These are phyloP conservation scores for Cetonia aurata DNA, from an alignment of 2,888 invertebrate genomes.

Conservation along the genomic window DNA sequence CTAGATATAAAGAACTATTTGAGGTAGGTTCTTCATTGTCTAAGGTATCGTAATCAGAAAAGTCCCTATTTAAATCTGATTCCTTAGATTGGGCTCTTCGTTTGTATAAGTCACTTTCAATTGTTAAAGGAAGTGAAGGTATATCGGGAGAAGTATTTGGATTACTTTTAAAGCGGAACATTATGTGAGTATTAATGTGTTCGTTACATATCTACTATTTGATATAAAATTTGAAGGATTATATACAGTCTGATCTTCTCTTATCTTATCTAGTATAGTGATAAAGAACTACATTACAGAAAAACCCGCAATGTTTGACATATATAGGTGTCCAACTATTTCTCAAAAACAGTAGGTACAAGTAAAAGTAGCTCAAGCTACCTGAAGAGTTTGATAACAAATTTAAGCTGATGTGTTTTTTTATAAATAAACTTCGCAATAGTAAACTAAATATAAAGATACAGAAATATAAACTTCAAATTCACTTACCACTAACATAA, in stretches of 20 bases:
- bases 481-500: too few species aligned
- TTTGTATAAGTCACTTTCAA: conserved; percentile 57
- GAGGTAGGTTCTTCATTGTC: conserved; percentile 26
- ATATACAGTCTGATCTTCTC: not conserved
- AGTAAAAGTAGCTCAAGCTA: too few species aligned
- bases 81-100: conserved; percentile 58
- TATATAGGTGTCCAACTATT: too few species aligned
- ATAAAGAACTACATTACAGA: not conserved
- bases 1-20: conserved; percentile 30
- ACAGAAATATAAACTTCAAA: too few species aligned
- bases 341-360: too few species aligned
- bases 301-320: too few species aligned
- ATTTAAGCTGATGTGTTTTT: too few species aligned
- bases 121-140: conserved; percentile 57
- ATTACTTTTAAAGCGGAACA: conserved; percentile 36
- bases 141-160: conserved; percentile 61
- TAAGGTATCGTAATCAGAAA: conserved; percentile 51
- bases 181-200: conserved; percentile 10
- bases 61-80: conserved; percentile 45
- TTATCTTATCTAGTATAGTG: conserved; percentile 26
- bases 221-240: conserved; percentile 1
- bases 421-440: too few species aligned
- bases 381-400: too few species aligned
- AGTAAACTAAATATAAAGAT: too few species aligned
- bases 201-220: conserved; percentile 3